A percentile compares a stretch with the other conserved stretches of the same genome.
phyloP scores from a whole-genome alignment of 2,113 vertebrate species.

The Macheiramphus alcinus region DNA sequence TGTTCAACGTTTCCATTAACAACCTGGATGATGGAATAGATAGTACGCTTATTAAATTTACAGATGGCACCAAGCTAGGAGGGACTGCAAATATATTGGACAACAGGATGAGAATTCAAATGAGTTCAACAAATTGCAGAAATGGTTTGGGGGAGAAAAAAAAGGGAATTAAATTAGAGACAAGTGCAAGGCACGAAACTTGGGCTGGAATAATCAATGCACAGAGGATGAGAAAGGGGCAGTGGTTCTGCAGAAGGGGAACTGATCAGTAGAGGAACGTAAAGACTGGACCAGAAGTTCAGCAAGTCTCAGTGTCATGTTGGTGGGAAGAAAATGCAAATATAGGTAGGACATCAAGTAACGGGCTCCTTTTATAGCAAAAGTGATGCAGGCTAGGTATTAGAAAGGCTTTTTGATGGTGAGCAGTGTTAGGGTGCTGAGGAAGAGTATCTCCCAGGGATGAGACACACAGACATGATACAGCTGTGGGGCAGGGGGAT shows the following conservation, averaged over 20 bases:
- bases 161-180: background rate
- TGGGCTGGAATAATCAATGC: background rate
- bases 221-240: background rate
- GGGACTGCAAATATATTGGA: background rate
- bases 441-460: background rate
- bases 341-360: background rate
- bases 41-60: background rate
- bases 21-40: background rate
- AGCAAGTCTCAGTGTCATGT: background rate
- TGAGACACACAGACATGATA: background rate
- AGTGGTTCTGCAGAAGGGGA: background rate
- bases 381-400: background rate
- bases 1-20: background rate
- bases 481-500: background rate
- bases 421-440: background rate
- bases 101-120: conserved; percentile 7
- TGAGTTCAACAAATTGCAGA: background rate
- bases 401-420: background rate
- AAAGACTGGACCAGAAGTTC: background rate
- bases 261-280: background rate
- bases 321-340: background rate
- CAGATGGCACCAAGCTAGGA: background rate
- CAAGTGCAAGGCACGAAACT: background rate
- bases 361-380: background rate
- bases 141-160: background rate